Conservation (phyloP, 2,888 invertebrate genomes). For the Caenorhabditis macrosperma region DNA sequence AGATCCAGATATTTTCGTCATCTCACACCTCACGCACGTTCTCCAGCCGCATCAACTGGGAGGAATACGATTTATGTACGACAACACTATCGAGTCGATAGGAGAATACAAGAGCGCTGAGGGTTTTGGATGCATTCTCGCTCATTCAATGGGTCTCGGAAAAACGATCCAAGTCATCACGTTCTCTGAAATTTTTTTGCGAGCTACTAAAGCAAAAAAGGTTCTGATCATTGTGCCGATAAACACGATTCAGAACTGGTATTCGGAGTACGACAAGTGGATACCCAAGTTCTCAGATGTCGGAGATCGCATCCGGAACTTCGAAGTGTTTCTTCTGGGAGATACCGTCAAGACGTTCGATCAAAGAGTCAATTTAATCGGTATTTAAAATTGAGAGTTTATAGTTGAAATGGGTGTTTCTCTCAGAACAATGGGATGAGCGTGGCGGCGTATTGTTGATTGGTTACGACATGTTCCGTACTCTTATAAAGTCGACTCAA, state of each 20-base stretch:
- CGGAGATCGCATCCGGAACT: slow-evolving; percentile 84
- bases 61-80: slow-evolving; percentile 83
- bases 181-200: slow-evolving; percentile 94
- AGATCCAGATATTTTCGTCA: slow-evolving; percentile 73
- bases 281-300: slow-evolving; percentile 84
- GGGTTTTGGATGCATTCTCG: slow-evolving; percentile 97
- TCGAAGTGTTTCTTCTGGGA: slow-evolving; percentile 91
- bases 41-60: slow-evolving; percentile 78
- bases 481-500: slow-evolving; percentile 84
- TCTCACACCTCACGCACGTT: slow-evolving; percentile 70
- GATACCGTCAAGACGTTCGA: slow-evolving; percentile 93
- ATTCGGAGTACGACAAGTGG: slow-evolving; percentile 96
- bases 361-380: slow-evolving; percentile 86
- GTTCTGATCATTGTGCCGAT: slow-evolving; percentile 98
- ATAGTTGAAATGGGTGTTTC: too few relatives aligned
- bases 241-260: slow-evolving; percentile 97
- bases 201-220: slow-evolving; percentile 90
- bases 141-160: slow-evolving; percentile 97
- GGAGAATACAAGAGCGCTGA: slow-evolving; percentile 89
- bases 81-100: slow-evolving; percentile 95
- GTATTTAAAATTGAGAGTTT: slow-evolving; percentile 82
- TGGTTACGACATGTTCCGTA: slow-evolving; percentile 95
- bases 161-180: slow-evolving; percentile 94
- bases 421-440: slow-evolving; percentile 88
- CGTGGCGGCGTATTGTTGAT: slow-evolving; percentile 94